Percentiles rank a stretch among this genome's conserved stretches.
Evolutionary conservation across 2,797 vertebrate species (phyloP).

Genomic region (Cirrhinus molitorella): DNA sequence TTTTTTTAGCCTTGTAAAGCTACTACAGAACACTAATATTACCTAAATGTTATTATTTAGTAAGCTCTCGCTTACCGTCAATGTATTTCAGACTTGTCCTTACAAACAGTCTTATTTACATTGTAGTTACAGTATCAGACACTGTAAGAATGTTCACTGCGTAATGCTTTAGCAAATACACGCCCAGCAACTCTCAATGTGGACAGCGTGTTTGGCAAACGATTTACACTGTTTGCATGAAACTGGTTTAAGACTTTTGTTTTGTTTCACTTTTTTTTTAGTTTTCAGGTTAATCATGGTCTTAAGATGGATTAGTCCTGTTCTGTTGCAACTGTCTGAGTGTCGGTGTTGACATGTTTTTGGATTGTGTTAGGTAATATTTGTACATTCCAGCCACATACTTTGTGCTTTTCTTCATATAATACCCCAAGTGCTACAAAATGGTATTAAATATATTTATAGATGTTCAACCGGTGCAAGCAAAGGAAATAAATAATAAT

Average conservation of each 20-base stretch:
- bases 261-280: slow-evolving; percentile 60
- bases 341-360: slow-evolving; percentile 15
- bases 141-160: neutral
- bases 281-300: slow-evolving; percentile 32
- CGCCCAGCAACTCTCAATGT: slow-evolving; percentile 27
- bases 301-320: slow-evolving; percentile 50
- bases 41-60: neutral
- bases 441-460: neutral
- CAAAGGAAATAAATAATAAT: slow-evolving; percentile 58
- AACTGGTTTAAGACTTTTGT: slow-evolving; percentile 39
- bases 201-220: slow-evolving; percentile 47
- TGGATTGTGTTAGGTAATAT: slow-evolving; percentile 52
- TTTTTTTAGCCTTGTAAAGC: neutral
- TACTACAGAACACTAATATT: neutral
- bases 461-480: slow-evolving; percentile 12
- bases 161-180: slow-evolving; percentile 40
- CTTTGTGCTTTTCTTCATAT: neutral
- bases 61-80: neutral
- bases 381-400: slow-evolving; percentile 28
- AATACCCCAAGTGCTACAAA: neutral
- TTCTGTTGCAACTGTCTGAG: slow-evolving; percentile 59
- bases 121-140: slow-evolving; percentile 9
- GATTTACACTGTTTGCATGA: slow-evolving; percentile 48
- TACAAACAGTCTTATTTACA: slow-evolving; percentile 3
- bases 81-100: neutral